Conservation (phyloP, 1,140 invertebrate genomes). For the Sitobion miscanthi region DNA sequence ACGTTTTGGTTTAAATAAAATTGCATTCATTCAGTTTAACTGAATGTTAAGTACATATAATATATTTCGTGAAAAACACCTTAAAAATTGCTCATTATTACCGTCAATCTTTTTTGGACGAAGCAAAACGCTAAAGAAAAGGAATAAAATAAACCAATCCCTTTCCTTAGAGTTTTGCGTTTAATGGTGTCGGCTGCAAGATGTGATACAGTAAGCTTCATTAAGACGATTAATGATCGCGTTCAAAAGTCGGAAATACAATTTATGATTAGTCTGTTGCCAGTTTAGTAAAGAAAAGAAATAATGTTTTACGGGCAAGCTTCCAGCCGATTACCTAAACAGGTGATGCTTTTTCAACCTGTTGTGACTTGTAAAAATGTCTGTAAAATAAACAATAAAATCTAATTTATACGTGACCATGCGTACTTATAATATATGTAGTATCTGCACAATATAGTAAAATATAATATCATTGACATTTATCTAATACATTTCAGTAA, state of each 20-base stretch:
- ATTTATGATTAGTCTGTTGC: not conserved
- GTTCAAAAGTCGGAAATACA: not conserved
- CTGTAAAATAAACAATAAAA: not conserved
- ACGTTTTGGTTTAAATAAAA: not conserved
- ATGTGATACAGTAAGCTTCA: constrained; percentile 16
- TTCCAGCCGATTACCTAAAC: constrained; percentile 1
- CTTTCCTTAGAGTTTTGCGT: not conserved
- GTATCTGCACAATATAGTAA: too few species aligned
- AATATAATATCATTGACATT: too few species aligned
- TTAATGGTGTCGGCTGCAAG: not conserved
- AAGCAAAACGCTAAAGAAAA: not conserved
- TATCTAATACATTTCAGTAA: too few species aligned
- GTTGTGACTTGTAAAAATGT: not conserved
- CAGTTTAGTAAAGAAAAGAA: constrained; percentile 16
- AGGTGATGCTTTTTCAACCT: not conserved
- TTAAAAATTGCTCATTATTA: constrained; percentile 11
- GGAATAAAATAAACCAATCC: not conserved
- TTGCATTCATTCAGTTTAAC: not conserved
- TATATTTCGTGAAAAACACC: not conserved
- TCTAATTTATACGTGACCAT: too few species aligned
- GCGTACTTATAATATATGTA: too few species aligned
- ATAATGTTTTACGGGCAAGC: not conserved
- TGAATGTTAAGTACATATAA: not conserved
- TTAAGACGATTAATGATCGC: constrained; percentile 15
- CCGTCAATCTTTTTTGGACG: not conserved